Evolutionary conservation across 1,140 invertebrate species (phyloP), one percentile per base, ranked within the genome.

Genomic region (Latrodectus geometricus): DNA sequence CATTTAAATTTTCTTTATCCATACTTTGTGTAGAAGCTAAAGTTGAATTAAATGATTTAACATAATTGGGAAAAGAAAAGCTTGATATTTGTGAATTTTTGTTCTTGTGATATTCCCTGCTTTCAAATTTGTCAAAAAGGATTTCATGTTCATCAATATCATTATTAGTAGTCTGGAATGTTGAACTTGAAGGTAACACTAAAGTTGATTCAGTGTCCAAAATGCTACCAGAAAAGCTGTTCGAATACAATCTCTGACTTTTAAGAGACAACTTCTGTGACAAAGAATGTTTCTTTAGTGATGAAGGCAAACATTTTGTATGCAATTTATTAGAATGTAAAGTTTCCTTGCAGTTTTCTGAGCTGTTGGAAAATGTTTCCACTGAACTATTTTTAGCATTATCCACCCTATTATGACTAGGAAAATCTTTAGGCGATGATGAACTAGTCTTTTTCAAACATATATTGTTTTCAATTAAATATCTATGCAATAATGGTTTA

Each of bases 261-360:
- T 76, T 84, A 23, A 76, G n/a, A 76, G 82, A 76, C 11, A 76
- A 76, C 76, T 84, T 76, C n/a, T 84, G 73, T 8, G 73, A 14
- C 11, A 35, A 14, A 50, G 72, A 52, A 56, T 23, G 23, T 75
- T 76, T 69, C 82, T 73, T 83, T 21, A 21, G 12, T 74, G 69
- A 66, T 3, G 20, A 8, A 23, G 69, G 14, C 35, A 70, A 12
- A 8, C 15, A 48, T 9, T 48, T 23, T 23, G 8, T 12, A 70
- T 70, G 12, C 69, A n/a, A 12, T 9, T 20, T 20, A 23, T 70
- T n/a, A 12, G 35, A 20, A 35, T 5, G 5, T 35, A 35, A 35
- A 35, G 35, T 35, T 35, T 3, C 8, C 54, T 14, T 3, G 8
- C 11, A 61, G 11, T 14, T 61, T 11, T 8, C 54, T 14, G 8